Conservation (phyloP, 2,113 vertebrate genomes). For the Sialia sialis region DNA sequence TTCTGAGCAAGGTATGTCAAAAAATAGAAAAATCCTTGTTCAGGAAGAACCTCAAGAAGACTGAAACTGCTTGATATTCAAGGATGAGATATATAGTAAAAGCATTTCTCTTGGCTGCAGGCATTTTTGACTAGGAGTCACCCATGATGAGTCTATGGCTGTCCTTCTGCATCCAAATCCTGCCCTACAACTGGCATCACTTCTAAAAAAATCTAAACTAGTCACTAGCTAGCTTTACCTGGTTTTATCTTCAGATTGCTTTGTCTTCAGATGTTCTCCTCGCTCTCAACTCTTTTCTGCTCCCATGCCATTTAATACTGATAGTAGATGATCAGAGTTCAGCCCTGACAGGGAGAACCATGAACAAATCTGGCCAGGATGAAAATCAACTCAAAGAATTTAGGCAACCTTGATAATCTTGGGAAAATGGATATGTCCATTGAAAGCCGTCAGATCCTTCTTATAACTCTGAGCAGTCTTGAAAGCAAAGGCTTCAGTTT, state of each 20-base stretch:
- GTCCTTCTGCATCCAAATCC: background rate
- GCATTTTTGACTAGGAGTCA: background rate
- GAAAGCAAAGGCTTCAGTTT: background rate
- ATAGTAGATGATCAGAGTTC: background rate
- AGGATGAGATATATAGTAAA: background rate
- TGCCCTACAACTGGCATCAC: background rate
- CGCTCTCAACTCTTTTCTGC: fast-evolving
- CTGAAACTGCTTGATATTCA: background rate
- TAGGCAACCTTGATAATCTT: background rate
- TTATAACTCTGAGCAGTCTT: background rate
- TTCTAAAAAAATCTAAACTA: background rate
- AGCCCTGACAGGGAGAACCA: background rate
- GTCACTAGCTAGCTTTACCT: background rate
- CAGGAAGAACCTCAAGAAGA: background rate
- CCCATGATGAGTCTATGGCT: background rate
- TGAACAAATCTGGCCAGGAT: background rate
- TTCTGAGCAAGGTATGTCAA: background rate
- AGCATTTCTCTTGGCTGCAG: background rate
- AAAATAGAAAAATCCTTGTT: background rate
- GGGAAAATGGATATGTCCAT: background rate
- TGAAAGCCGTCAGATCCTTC: background rate
- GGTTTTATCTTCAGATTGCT: background rate
- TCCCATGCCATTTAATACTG: background rate
- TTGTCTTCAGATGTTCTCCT: background rate
- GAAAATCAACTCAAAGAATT: background rate